Evolutionary conservation across 2,888 invertebrate species (phyloP).

Genomic region (Bugulina stolonifera): DNA sequence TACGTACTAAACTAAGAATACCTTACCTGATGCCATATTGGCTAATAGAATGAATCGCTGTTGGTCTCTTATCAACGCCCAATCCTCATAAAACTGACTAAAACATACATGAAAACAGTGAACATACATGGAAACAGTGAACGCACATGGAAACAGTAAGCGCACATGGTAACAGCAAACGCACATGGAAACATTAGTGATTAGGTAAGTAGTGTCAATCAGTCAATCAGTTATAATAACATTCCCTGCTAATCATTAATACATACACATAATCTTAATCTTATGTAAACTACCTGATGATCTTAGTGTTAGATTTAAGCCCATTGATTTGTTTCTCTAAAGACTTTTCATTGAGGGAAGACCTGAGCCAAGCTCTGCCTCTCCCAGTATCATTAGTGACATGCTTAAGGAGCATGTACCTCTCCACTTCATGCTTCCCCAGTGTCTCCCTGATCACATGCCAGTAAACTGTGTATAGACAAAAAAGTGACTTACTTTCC

Average conservation of each 20-base stretch:
- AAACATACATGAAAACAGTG: slow-evolving; percentile 30
- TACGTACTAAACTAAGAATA: no score
- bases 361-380: slow-evolving; percentile 81
- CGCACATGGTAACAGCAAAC: no score
- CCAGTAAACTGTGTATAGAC: slow-evolving; percentile 50
- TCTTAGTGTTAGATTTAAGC: slow-evolving; percentile 63
- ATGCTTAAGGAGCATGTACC: slow-evolving; percentile 66
- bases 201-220: no score
- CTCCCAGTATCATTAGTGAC: slow-evolving; percentile 72
- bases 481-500: no score
- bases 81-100: slow-evolving; percentile 73
- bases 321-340: slow-evolving; percentile 70
- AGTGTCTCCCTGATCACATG: slow-evolving; percentile 60
- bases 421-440: slow-evolving; percentile 62
- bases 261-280: no score
- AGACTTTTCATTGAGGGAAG: slow-evolving; percentile 83
- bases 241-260: no score
- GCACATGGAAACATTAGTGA: no score
- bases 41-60: slow-evolving; percentile 74
- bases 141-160: no score
- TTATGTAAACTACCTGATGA: slow-evolving; percentile 57
- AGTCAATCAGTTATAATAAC: no score
- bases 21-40: slow-evolving; percentile 74
- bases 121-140: no score
- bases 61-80: slow-evolving; percentile 74